phyloP scores from a whole-genome alignment of 2,797 vertebrate genomes.

The Parambassis ranga region DNA sequence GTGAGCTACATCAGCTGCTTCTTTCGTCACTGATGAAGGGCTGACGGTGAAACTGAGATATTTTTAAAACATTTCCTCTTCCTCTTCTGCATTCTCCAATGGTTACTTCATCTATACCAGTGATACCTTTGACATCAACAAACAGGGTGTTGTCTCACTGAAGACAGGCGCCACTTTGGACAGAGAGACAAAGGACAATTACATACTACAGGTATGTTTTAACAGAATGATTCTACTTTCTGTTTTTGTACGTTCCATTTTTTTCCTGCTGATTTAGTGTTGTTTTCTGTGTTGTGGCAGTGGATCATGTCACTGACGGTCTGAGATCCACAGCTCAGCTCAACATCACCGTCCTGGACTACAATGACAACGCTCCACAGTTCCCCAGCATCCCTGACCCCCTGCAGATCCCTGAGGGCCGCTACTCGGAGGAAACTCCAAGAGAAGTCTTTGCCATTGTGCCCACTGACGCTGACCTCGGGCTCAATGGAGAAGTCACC shows the following conservation, averaged over 20 bases:
- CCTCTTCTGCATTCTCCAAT: constrained; percentile 73
- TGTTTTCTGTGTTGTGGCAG: constrained; percentile 64
- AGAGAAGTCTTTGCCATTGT: constrained; percentile 46
- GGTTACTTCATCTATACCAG: constrained; percentile 73
- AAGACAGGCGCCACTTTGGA: constrained; percentile 72
- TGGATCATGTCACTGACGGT: constrained; percentile 68
- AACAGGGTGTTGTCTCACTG: constrained; percentile 75
- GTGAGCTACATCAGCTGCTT: constrained; percentile 48
- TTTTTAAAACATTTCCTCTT: background rate
- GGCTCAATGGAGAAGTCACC: constrained; percentile 71
- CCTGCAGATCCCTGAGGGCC: constrained; percentile 65
- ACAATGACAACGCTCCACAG: constrained; percentile 85
- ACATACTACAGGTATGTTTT: constrained; percentile 66
- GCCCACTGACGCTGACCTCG: constrained; percentile 75
- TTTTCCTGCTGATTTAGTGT: background rate
- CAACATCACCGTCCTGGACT: constrained; percentile 78
- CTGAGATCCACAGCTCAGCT: constrained; percentile 76
- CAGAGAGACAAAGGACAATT: constrained; percentile 75
- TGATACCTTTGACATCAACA: constrained; percentile 74
- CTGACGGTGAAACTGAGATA: rapidly evolving
- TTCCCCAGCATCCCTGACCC: constrained; percentile 70
- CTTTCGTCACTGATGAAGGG: background rate
- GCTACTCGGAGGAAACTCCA: constrained; percentile 44
- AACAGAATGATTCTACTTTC: background rate
- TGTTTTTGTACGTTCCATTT: background rate